Evolutionary conservation across 2,113 vertebrate species (phyloP).

Genomic region (Probosciger aterrimus): DNA sequence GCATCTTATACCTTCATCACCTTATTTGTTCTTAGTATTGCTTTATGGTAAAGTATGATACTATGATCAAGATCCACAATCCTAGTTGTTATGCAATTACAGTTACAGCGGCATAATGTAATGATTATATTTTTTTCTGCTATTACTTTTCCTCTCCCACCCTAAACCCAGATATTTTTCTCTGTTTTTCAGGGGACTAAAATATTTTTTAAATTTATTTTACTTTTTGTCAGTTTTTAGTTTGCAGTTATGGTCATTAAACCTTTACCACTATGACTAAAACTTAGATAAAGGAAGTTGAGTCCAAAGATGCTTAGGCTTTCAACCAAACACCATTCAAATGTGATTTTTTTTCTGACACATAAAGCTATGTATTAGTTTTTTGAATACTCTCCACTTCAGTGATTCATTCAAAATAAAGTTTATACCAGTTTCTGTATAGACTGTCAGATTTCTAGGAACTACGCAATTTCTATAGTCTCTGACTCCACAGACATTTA

Average conservation of each 20-base stretch:
- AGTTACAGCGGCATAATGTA: not conserved
- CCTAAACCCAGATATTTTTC: not conserved
- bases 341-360: not conserved
- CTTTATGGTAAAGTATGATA: not conserved
- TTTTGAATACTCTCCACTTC: not conserved
- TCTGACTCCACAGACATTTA: not conserved
- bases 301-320: not conserved
- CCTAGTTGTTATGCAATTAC: not conserved
- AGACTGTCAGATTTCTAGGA: not conserved
- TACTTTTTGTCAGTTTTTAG: not conserved
- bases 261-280: not conserved
- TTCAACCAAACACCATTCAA: not conserved
- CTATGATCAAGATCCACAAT: not conserved
- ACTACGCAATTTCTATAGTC: not conserved
- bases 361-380: not conserved
- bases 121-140: not conserved
- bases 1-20: not conserved
- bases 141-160: not conserved
- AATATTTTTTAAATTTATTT: not conserved
- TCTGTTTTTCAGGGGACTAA: not conserved
- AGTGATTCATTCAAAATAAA: not conserved
- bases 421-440: not conserved
- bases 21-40: not conserved
- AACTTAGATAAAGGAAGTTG: not conserved
- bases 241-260: not conserved